These are phyloP conservation scores for Megatriorchis doriae DNA, from an alignment of 2,113 vertebrate species.

Conservation along the genomic window DNA sequence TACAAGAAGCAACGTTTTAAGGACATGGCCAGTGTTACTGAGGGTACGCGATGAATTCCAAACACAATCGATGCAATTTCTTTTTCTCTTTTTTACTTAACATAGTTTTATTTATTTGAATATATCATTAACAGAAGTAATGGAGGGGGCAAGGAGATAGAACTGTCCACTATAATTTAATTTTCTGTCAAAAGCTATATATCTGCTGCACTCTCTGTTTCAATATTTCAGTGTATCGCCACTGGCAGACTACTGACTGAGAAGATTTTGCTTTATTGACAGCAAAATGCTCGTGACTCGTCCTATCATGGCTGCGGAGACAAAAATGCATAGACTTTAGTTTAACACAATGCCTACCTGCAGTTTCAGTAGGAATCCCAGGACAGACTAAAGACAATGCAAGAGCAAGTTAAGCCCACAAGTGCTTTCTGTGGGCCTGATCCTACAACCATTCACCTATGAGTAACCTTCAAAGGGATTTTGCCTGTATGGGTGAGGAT, in stretches of 20 bases:
- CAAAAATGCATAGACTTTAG: background rate
- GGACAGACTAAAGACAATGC: background rate
- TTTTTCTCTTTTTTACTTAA: constrained; percentile 32
- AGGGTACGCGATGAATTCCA: background rate
- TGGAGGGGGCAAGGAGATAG: background rate
- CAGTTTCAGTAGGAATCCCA: background rate
- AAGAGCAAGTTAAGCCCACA: background rate
- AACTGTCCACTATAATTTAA: background rate
- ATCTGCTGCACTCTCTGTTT: background rate
- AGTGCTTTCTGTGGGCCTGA: background rate
- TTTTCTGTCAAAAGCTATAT: constrained; percentile 21
- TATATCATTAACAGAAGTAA: constrained; percentile 5
- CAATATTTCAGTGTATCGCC: background rate
- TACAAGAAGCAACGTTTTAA: background rate
- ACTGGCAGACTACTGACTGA: background rate
- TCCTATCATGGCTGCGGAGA: background rate
- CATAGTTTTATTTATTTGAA: constrained; percentile 25
- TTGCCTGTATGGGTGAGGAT: background rate
- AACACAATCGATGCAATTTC: background rate
- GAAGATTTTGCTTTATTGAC: background rate
- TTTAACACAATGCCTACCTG: background rate
- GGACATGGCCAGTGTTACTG: background rate
- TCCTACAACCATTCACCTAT: background rate
- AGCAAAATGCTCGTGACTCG: background rate
- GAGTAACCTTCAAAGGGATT: background rate